Evolutionary conservation across 2,113 vertebrate genomes (phyloP), one percentile per base, ranked within the genome.

Genomic region (Neogobius melanostomus): DNA sequence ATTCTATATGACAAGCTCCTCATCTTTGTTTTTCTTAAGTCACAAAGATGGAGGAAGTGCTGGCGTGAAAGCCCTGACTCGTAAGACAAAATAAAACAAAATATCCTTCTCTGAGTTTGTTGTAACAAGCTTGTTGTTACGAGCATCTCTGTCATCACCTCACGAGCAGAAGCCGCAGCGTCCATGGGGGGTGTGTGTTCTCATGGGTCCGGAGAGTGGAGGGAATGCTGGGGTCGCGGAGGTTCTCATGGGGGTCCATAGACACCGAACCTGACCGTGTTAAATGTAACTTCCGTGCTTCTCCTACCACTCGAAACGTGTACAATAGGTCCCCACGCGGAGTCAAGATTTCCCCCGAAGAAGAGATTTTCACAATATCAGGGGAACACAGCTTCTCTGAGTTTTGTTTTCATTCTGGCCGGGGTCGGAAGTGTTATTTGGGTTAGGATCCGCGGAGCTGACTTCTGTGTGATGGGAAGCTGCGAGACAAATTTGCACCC

Each of bases 351-450:
- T 36, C 28, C 28, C 28, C 28, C 28, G 28, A 36, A 36, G 3
- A 36, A 36, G 28, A 36, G 28, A 36, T 36, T 36, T 36, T 36
- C 28, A 36, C 28, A 36, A 4, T 36, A 36, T 36, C 28, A 0
- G 3, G 3, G 4, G 28, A 36, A 36, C 28, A 4, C 28, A 71
- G 21, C 68, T 45, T 43, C 64, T 42, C 62, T 43, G 11, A 15
- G 63, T 46, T 77, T 76, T 89, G 83, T 90, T 91, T 88, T 89
- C 82, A 87, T 87, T 90, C 85, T 75, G 66, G 0, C 7, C 5
- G 75, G 74, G 89, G 86, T 90, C 72, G 70, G 76, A 80, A 82
- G 87, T 85, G 82, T 86, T 91, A 83, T 90, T 91, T 92, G 87
- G 90, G 88, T 85, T 90, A 85, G 68, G n/a, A 7, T 53, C 71